A percentile compares a stretch with the other conserved stretches of the same genome.
Conservation (phyloP, 1,140 invertebrate species). For the Bursaphelenchus mucronatus region DNA sequence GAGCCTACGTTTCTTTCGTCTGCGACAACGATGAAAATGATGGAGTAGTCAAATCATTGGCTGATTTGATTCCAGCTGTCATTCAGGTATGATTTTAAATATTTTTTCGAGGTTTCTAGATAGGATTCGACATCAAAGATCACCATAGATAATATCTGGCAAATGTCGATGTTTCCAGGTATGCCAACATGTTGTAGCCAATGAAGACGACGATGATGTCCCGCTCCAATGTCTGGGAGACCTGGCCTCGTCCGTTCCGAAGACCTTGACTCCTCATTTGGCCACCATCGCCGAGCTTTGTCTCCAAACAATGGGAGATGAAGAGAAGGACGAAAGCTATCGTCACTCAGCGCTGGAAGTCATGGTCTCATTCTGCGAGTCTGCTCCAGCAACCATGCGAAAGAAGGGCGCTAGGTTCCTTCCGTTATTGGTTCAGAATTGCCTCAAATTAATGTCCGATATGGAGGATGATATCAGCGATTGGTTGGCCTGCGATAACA, state of each 20-base stretch:
- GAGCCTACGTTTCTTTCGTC: slow-evolving; percentile 75
- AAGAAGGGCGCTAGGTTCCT: slow-evolving; percentile 78
- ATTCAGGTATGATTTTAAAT: slow-evolving; percentile 66
- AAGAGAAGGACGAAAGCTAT: slow-evolving; percentile 76
- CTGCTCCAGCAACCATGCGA: slow-evolving; percentile 86
- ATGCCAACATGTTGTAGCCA: slow-evolving; percentile 61
- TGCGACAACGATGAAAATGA: slow-evolving; percentile 83
- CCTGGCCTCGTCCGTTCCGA: slow-evolving; percentile 83
- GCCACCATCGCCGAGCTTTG: slow-evolving; percentile 82
- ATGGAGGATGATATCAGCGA: slow-evolving; percentile 86
- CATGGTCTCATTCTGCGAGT: slow-evolving; percentile 87
- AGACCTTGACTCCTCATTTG: slow-evolving; percentile 80
- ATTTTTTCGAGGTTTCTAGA: too few relatives aligned
- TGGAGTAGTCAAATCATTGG: slow-evolving; percentile 78
- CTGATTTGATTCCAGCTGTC: slow-evolving; percentile 75
- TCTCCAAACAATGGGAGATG: slow-evolving; percentile 68
- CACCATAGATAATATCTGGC: too few relatives aligned
- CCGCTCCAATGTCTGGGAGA: slow-evolving; percentile 87
- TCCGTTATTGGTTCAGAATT: slow-evolving; percentile 70
- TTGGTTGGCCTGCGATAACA: slow-evolving; percentile 69
- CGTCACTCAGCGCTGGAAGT: slow-evolving; percentile 86
- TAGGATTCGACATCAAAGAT: too few relatives aligned
- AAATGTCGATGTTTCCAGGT: slow-evolving; percentile 36
- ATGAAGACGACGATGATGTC: slow-evolving; percentile 76
- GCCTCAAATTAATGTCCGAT: slow-evolving; percentile 93